These are phyloP conservation scores for Dichetophora obliterata DNA, from an alignment of 2,888 invertebrate species.

Conservation along the genomic window DNA sequence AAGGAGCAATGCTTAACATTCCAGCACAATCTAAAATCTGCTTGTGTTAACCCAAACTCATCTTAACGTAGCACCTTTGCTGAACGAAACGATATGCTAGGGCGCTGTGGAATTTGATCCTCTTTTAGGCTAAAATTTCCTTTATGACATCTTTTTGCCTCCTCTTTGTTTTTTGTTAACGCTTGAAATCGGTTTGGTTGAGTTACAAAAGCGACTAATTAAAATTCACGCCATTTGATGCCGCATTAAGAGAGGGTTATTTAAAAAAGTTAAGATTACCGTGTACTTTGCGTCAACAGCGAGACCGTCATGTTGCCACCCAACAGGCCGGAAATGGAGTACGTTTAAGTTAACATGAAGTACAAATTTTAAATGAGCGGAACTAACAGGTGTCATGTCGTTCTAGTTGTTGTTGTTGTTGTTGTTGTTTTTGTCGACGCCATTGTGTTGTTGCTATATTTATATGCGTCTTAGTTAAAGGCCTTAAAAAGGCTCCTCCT, in stretches of 20 bases:
- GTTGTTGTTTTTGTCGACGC: not conserved
- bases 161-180: no score
- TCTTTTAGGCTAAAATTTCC: no score
- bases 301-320: not conserved
- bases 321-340: not conserved
- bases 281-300: not conserved
- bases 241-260: not conserved
- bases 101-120: no score
- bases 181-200: not conserved
- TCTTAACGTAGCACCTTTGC: no score
- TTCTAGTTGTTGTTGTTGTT: not conserved
- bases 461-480: no score
- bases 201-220: not conserved
- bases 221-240: slow-evolving; percentile 6
- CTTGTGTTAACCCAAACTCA: no score
- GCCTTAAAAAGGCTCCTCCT: no score
- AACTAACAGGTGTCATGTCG: slow-evolving; percentile 26
- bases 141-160: no score
- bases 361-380: slow-evolving; percentile 12
- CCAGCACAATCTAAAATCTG: no score
- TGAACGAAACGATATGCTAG: no score
- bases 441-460: not conserved
- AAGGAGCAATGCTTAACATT: no score
- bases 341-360: not conserved
- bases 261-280: not conserved